These are phyloP conservation scores for Brenthis ino DNA, from an alignment of 2,888 invertebrate genomes.

Conservation along the genomic window DNA sequence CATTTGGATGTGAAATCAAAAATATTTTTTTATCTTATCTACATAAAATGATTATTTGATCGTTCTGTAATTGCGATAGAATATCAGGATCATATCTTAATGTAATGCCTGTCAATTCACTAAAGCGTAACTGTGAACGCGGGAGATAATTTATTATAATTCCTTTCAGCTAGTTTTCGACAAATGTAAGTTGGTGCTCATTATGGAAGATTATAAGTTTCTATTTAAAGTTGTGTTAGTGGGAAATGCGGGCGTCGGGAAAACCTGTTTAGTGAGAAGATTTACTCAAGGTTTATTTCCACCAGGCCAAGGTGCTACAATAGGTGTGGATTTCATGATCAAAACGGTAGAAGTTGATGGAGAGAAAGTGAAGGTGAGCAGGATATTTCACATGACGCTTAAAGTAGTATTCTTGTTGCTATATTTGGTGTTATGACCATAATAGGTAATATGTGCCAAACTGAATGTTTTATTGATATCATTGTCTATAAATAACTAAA, in stretches of 20 bases:
- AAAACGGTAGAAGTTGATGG: slow-evolving; percentile 98
- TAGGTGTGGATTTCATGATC: slow-evolving; percentile 99
- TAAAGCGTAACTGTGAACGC: slow-evolving; percentile 67
- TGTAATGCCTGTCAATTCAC: slow-evolving; percentile 60
- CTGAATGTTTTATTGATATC: background rate
- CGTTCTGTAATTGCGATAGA: slow-evolving; percentile 59
- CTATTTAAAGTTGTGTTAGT: slow-evolving; percentile 99
- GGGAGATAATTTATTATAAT: slow-evolving; percentile 54
- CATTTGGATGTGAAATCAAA: slow-evolving; percentile 21
- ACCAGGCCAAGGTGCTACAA: slow-evolving; percentile 98
- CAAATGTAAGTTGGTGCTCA: slow-evolving; percentile 67
- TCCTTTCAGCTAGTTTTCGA: slow-evolving; percentile 47
- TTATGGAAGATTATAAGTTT: slow-evolving; percentile 99
- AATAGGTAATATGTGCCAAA: slow-evolving; percentile 17
- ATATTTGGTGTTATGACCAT: slow-evolving; percentile 24
- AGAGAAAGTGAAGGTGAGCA: slow-evolving; percentile 93
- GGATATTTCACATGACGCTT: slow-evolving; percentile 32
- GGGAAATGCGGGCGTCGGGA: slow-evolving; percentile 99
- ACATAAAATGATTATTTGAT: slow-evolving; percentile 61
- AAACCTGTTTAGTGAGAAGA: slow-evolving; percentile 97
- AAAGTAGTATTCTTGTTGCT: slow-evolving; percentile 20
- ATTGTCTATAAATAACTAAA: background rate
- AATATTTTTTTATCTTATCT: slow-evolving; percentile 51
- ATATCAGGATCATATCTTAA: slow-evolving; percentile 52
- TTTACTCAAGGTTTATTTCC: slow-evolving; percentile 99